phyloP scores from a whole-genome alignment of 1,140 invertebrate species.

The Drosophila simulans region DNA sequence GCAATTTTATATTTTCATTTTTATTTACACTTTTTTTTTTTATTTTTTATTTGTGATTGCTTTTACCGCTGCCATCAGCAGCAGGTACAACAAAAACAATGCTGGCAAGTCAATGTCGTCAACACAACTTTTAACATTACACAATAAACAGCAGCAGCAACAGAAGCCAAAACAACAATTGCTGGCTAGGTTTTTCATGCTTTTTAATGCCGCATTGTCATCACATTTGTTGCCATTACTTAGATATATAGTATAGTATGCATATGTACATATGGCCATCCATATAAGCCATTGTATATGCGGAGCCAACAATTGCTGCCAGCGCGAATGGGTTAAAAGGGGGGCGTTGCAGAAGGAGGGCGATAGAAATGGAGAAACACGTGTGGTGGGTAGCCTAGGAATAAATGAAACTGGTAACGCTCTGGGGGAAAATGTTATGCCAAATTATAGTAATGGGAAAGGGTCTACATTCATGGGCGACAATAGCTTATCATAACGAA shows the following conservation, averaged over 20 bases:
- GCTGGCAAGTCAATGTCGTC: slow-evolving; percentile 60
- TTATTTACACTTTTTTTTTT: slow-evolving; percentile 33
- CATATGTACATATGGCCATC: slow-evolving; percentile 10
- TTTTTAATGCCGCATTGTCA: slow-evolving; percentile 77
- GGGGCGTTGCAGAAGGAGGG: too few relatives aligned
- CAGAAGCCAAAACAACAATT: slow-evolving; percentile 34
- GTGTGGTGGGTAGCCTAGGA: slow-evolving; percentile 10
- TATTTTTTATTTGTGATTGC: neutral
- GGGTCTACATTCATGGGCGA: neutral
- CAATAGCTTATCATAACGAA: neutral
- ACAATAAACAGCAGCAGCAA: slow-evolving; percentile 47
- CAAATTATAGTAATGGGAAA: neutral
- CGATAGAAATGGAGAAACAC: slow-evolving; percentile 27
- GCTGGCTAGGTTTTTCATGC: slow-evolving; percentile 58
- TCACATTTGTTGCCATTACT: slow-evolving; percentile 64
- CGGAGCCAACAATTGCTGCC: slow-evolving; percentile 22
- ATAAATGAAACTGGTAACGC: neutral
- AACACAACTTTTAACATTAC: slow-evolving; percentile 66
- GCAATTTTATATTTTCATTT: slow-evolving; percentile 62
- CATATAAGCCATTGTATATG: slow-evolving; percentile 22
- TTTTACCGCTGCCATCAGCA: slow-evolving; percentile 31
- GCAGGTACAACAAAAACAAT: slow-evolving; percentile 4
- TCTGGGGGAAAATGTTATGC: slow-evolving; percentile 14
- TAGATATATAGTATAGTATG: slow-evolving; percentile 22
- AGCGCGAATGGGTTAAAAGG: slow-evolving; percentile 26